phyloP scores from a whole-genome alignment of 1,140 invertebrate genomes.

The Mercenaria mercenaria region DNA sequence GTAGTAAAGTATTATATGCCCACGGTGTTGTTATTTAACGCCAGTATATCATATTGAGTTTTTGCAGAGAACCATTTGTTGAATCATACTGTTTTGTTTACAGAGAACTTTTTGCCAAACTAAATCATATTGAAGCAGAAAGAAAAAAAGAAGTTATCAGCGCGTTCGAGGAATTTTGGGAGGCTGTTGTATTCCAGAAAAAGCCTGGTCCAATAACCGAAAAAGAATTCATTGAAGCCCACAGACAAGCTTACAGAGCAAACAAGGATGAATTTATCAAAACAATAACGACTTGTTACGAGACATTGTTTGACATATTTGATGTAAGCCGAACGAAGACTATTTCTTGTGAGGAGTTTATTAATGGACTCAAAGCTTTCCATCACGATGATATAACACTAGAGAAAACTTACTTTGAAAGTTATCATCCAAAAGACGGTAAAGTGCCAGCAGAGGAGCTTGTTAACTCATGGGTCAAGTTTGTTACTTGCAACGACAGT shows the following conservation, averaged over 20 bases:
- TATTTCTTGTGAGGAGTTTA: background rate
- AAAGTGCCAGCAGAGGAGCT: background rate
- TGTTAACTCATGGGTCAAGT: background rate
- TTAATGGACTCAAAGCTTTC: background rate
- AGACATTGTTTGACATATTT: background rate
- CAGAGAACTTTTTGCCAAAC: background rate
- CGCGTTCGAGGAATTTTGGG: background rate
- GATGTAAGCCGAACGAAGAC: background rate
- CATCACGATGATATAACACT: background rate
- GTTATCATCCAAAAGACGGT: background rate
- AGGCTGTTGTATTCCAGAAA: background rate
- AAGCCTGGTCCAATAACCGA: background rate
- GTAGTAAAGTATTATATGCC: no score
- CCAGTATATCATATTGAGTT: no score
- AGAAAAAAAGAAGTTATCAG: background rate
- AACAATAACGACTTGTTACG: background rate
- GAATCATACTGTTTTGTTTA: background rate
- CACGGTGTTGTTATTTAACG: no score
- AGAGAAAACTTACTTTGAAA: background rate
- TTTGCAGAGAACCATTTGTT: no score
- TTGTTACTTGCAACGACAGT: background rate
- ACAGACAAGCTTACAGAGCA: background rate
- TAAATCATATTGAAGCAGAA: background rate
- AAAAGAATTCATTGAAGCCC: background rate
- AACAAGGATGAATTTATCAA: background rate